Conservation (phyloP, 2,888 invertebrate species). For the Malacosoma neustria region DNA sequence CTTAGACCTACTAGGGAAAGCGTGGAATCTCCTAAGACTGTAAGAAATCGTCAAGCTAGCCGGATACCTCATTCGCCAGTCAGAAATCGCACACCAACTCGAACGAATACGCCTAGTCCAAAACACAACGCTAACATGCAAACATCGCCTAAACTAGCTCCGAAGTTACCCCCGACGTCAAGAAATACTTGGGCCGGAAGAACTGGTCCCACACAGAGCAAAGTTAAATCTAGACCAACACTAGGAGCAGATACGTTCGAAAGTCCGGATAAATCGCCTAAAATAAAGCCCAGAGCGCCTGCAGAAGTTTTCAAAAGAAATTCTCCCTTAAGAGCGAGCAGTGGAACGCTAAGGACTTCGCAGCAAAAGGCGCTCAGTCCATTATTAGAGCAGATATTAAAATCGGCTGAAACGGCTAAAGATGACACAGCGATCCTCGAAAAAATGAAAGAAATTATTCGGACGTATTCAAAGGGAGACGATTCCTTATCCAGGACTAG, state of each 20-base stretch:
- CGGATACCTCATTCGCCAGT: constrained; percentile 66
- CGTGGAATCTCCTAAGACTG: constrained; percentile 50
- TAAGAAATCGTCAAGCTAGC: constrained; percentile 55
- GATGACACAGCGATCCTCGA: constrained; percentile 83
- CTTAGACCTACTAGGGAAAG: constrained; percentile 49
- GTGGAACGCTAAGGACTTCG: constrained; percentile 69
- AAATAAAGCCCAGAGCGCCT: constrained; percentile 44
- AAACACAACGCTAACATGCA: constrained; percentile 48
- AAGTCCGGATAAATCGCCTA: constrained; percentile 78
- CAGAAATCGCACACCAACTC: constrained; percentile 42
- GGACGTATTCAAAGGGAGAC: constrained; percentile 61
- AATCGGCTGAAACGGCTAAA: constrained; percentile 81
- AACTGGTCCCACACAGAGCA: constrained; percentile 51
- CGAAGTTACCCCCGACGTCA: constrained; percentile 56
- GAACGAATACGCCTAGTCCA: constrained; percentile 62
- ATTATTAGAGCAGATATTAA: constrained; percentile 81
- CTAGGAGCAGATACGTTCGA: constrained; percentile 61
- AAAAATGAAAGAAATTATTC: constrained; percentile 81
- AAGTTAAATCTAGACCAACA: constrained; percentile 50
- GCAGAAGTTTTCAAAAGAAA: constrained; percentile 68
- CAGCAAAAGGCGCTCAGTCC: constrained; percentile 77
- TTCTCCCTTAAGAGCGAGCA: constrained; percentile 62
- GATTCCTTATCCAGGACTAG: constrained; percentile 64
- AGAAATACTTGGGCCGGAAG: constrained; percentile 87
- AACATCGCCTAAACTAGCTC: constrained; percentile 58